Evolutionary conservation across 1,140 invertebrate genomes (phyloP), one percentile per base, ranked within the genome.

Genomic region (Carposina sasakii): DNA sequence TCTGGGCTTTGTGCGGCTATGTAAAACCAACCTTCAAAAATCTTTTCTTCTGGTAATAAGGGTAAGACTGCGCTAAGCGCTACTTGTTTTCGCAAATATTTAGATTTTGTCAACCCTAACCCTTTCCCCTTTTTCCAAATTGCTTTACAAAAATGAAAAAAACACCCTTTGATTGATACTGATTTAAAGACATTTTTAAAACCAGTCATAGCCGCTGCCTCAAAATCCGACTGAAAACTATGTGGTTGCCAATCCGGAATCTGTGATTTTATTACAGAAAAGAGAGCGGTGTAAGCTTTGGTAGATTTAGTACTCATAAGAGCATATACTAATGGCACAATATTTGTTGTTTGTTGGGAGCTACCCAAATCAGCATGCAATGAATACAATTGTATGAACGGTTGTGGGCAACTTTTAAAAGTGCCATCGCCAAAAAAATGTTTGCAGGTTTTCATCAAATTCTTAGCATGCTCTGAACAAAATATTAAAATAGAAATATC

Each of bases 371-470:
- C 39, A 24, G 12, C 20, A 16, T 23, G 22, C 10, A 41, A 2
- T 4, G 22, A 13, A 16, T 41, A 41, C n/a, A 41, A 2, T 16
- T 41, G 21, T 3, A 15, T 23, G 39, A 41, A 41, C 8, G 39
- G 39, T 3, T 3, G 4, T 5, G 22, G 22, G 13, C 39, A 41
- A 41, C 22, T 41, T 24, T 41, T 41, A 24, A 41, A 41, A 24
- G 39, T 41, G 20, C 39, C 39, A 16, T 41, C 39, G 13, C 39
- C 20, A n/a, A 26, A 41, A 24, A 41, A 41, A 13, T 23, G 8
- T 41, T 41, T 24, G n/a, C 5, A 22, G 5, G 10, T 22, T 2
- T 4, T 6, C 39, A 41, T 24, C n/a, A 41, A 9, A 23, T 41
- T 24, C 15, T 16, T 41, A 3, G 39, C 39, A 8, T 41, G 20